Evolutionary conservation across 92 coral and sea anemone genomes (phyloP).

Genomic region (Palythoa heliodiscus): DNA sequence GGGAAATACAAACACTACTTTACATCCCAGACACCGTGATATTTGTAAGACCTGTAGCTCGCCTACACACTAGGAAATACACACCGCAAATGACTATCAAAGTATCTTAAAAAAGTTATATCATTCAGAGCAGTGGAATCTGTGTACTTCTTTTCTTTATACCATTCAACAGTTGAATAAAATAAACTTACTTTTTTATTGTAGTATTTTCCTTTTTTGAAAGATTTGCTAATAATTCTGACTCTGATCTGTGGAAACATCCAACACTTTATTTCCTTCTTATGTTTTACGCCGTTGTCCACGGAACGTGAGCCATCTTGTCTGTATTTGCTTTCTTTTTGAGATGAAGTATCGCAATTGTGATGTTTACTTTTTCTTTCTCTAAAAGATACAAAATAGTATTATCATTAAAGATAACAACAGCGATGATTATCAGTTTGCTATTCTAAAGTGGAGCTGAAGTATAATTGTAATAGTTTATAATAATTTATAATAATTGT

Average conservation of each 20-base stretch:
- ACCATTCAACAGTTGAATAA: background rate
- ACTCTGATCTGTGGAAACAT: constrained; percentile 88
- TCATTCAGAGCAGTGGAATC: no score
- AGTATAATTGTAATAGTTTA: no score
- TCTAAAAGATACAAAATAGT: background rate
- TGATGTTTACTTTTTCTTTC: constrained; percentile 1
- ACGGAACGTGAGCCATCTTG: constrained; percentile 26
- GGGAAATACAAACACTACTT: no score
- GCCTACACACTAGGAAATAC: no score
- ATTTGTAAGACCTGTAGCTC: no score
- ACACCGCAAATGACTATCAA: no score
- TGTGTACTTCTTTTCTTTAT: no score
- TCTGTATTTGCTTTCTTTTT: constrained; percentile 22
- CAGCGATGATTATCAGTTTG: no score
- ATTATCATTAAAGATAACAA: background rate
- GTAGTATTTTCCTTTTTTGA: constrained; percentile 89
- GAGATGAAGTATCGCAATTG: constrained; percentile 38
- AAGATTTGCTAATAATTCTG: constrained; percentile 86
- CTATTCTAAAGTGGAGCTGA: no score
- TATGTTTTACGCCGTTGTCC: constrained; percentile 27
- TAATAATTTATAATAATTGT: no score
- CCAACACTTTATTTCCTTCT: constrained; percentile 73
- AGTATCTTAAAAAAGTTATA: no score
- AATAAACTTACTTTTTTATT: constrained; percentile 71
- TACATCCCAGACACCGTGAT: no score